Base-by-base conservation (phyloP, 64 coral and sea anemone genomes). In the Porites lutea region DNA sequence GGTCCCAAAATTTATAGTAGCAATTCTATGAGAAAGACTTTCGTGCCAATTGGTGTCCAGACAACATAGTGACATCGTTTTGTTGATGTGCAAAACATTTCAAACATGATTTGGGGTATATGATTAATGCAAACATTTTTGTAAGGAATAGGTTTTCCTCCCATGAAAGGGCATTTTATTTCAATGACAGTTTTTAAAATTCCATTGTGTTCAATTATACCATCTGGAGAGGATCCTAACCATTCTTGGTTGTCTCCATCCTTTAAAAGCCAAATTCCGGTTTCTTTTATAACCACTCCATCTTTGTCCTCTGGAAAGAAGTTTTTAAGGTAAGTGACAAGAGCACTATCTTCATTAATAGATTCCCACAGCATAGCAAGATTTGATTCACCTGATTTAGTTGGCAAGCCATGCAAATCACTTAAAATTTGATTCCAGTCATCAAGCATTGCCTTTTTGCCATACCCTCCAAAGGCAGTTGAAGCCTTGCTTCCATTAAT, bases 401-500 rank as follows among this genome's bases (percentile, higher is more conserved):
- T 87, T 53, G 21, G 19, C 49, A 52, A 69, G 55, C 84, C 84
- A 87, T 43, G 66, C 50, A 87, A 72, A 43, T 87, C 66, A 87
- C 46, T 60, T 19, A 8, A 59, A 16, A 87, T 27, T 15, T 54
- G 20, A 46, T 59, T 87, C 85, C 85, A 87, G 18, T 87, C 59
- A 16, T 87, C 85, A 74, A 87, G 52, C 85, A 77, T 77, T 65
- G 87, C 87, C 60, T 57, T 52, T 89, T 61, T 89, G 5, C 87
- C 87, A 89, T 89, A 78, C 87, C 87, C 78, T 44, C 58, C 87
- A 49, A 89, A 74, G 15, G 72, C 71, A 12, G 87, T 89, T 57
- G 87, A 58, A 89, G 72, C 58, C 57, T 89, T 89, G 44, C 87
- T 89, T 46, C 87, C 87, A 89, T 77, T 89, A n/a, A 78, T 89